These are phyloP conservation scores for Stenolophus ochropezus DNA, from an alignment of 2,888 invertebrate species.

Conservation along the genomic window DNA sequence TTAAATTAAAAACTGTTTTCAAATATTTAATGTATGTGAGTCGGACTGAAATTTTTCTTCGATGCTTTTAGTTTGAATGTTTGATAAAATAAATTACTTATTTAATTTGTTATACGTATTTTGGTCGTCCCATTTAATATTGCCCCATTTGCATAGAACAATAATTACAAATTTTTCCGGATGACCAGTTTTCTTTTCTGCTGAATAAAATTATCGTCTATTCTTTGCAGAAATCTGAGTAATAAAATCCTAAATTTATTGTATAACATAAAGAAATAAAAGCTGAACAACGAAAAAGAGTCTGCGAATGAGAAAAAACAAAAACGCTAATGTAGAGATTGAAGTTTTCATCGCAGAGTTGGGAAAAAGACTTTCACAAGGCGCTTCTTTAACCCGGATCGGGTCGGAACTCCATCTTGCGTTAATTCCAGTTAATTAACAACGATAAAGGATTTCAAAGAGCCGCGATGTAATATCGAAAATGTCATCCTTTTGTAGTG, in stretches of 20 bases:
- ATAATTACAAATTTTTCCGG: neutral
- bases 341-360: conserved; percentile 20
- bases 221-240: neutral
- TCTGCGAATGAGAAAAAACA: conserved; percentile 4
- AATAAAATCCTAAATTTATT: conserved; percentile 23
- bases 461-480: conserved; percentile 53
- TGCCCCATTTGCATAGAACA: neutral
- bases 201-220: neutral
- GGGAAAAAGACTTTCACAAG: conserved; percentile 30
- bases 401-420: conserved; percentile 48
- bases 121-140: too few relatives aligned
- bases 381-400: conserved; percentile 30
- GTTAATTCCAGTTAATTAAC: conserved; percentile 57
- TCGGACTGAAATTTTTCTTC: too few relatives aligned
- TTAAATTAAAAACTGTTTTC: too few relatives aligned
- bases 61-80: too few relatives aligned
- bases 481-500: conserved; percentile 58
- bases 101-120: too few relatives aligned
- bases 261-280: conserved; percentile 32
- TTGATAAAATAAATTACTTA: too few relatives aligned
- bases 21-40: too few relatives aligned
- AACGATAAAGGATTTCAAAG: conserved; percentile 56
- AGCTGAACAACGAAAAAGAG: conserved; percentile 27
- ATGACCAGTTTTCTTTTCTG: neutral
- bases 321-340: conserved; percentile 35